Evolutionary conservation across 2,888 invertebrate genomes (phyloP).

Genomic region (Xylota sylvarum): DNA sequence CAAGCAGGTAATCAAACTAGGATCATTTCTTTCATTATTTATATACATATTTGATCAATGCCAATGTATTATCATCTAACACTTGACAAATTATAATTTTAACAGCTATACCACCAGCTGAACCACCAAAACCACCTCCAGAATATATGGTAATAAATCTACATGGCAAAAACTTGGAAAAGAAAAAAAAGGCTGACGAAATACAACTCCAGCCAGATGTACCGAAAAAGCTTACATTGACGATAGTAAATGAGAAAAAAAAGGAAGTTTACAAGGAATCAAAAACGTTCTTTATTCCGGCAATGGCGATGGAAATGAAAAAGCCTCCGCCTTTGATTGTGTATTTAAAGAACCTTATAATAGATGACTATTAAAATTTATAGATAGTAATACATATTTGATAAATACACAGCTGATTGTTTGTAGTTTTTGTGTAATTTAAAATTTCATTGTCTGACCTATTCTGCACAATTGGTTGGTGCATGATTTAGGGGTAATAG

Average conservation of each 20-base stretch:
- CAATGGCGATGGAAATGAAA: constrained; percentile 79
- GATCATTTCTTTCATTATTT: too few species aligned
- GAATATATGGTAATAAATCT: constrained; percentile 31
- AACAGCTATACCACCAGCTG: not conserved
- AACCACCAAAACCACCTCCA: constrained; percentile 22
- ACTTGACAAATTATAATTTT: not conserved
- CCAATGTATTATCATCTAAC: not conserved
- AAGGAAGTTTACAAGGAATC: constrained; percentile 78
- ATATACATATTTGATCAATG: too few species aligned
- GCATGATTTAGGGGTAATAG: too few species aligned
- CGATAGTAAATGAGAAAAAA: constrained; percentile 62
- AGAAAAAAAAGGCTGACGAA: not conserved
- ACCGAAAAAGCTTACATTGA: constrained; percentile 59
- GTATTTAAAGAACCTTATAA: constrained; percentile 77
- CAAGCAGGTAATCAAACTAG: not conserved
- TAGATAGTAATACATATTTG: not conserved
- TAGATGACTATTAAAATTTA: constrained; percentile 53
- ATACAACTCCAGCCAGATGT: not conserved
- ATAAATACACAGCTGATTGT: too few species aligned
- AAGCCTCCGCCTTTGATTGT: constrained; percentile 80
- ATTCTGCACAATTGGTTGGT: too few species aligned
- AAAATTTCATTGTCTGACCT: too few species aligned
- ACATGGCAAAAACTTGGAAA: constrained; percentile 23
- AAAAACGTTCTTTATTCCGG: constrained; percentile 79
- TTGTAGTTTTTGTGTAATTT: too few species aligned